Evolutionary conservation across 2,113 vertebrate genomes (phyloP).

Genomic region (Psittacus erithacus): DNA sequence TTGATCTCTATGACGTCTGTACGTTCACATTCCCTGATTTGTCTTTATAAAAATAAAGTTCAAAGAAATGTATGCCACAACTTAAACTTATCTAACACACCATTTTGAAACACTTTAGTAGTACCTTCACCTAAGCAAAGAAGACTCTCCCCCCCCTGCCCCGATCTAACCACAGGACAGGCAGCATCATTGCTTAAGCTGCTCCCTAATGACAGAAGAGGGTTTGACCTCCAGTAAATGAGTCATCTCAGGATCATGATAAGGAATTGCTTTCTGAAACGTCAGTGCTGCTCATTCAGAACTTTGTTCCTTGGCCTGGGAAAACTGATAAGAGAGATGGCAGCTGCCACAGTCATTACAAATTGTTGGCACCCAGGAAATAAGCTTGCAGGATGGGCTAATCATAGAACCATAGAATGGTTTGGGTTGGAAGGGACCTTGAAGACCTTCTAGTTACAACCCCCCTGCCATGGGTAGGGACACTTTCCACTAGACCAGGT

Average conservation of each 20-base stretch:
- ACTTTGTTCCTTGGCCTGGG: conserved; percentile 50
- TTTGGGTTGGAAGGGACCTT: not conserved
- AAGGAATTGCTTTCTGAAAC: conserved; percentile 64
- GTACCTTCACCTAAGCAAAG: not conserved
- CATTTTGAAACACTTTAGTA: not conserved
- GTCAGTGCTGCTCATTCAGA: conserved; percentile 24
- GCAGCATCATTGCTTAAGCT: conserved; percentile 24
- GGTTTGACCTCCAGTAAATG: conserved; percentile 21
- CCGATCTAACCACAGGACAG: not conserved
- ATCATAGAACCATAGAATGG: not conserved
- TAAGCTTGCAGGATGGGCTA: not conserved
- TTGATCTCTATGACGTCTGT: not conserved
- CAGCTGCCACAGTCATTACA: not conserved
- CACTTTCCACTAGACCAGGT: not conserved
- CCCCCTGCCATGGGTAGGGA: not conserved
- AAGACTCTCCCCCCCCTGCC: not conserved
- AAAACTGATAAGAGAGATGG: conserved; percentile 47
- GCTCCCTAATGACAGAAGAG: not conserved
- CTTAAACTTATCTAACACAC: not conserved
- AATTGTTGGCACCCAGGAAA: not conserved
- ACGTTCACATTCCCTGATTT: not conserved
- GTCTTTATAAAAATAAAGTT: not conserved
- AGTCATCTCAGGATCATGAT: conserved; percentile 46
- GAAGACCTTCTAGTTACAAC: not conserved
- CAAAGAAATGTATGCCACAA: not conserved